Percentiles rank a stretch among this genome's conserved stretches.
These are phyloP conservation scores for Microcebus tavaratra DNA, from an alignment of 2,113 vertebrate species.

Conservation along the genomic window DNA sequence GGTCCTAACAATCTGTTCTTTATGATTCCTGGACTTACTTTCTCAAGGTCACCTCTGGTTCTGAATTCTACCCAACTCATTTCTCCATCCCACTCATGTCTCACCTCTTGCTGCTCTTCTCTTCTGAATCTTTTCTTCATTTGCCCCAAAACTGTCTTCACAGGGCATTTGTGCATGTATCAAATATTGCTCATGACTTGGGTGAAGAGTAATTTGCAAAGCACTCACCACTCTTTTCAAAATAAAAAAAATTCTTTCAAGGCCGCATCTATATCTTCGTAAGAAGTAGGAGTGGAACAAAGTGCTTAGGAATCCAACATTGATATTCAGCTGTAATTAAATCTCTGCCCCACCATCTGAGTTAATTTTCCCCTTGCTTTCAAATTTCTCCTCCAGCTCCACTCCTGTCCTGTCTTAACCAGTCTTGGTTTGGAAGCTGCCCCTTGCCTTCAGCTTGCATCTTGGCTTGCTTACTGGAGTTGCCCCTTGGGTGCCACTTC, in stretches of 20 bases:
- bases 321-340: not conserved
- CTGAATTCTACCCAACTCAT: not conserved
- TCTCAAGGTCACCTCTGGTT: not conserved
- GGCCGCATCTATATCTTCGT: not conserved
- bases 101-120: not conserved
- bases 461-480: not conserved
- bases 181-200: not conserved
- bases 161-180: not conserved
- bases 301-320: not conserved
- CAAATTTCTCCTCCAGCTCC: not conserved
- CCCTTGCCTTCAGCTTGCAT: not conserved
- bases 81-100: not conserved
- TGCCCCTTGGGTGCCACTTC: not conserved
- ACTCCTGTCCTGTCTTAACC: not conserved
- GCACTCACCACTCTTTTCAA: not conserved
- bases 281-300: not conserved
- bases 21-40: not conserved
- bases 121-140: not conserved
- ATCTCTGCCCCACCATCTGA: not conserved
- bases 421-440: not conserved
- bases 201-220: not conserved
- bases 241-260: not conserved
- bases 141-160: not conserved
- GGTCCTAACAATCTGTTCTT: not conserved
- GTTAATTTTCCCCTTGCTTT: not conserved